These are phyloP conservation scores for Virgularia gustaviana DNA, from an alignment of 92 coral and sea anemone species.

Conservation along the genomic window DNA sequence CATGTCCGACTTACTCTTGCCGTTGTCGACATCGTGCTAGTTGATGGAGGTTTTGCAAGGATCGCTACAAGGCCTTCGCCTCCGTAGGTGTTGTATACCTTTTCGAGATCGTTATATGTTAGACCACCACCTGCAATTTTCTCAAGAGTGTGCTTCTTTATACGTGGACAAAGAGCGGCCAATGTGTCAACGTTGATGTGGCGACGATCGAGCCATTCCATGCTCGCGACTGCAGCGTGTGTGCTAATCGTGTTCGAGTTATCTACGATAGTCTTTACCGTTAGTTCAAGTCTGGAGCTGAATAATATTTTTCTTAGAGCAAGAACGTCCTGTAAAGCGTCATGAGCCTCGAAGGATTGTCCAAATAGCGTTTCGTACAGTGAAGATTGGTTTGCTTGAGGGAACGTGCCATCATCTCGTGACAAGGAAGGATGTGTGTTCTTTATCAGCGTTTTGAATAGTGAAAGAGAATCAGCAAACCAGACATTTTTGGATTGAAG, in stretches of 20 bases:
- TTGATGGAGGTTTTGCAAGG: background rate
- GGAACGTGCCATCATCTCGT: background rate
- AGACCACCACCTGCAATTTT: slow-evolving; percentile 6
- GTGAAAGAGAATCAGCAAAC: slow-evolving; percentile 42
- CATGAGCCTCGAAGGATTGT: background rate
- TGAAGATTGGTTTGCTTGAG: background rate
- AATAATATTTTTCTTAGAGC: background rate
- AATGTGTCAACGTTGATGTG: background rate
- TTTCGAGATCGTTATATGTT: background rate
- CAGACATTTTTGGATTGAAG: slow-evolving; percentile 23
- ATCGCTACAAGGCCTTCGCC: background rate
- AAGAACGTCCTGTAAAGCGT: slow-evolving; percentile 4
- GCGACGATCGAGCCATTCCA: background rate
- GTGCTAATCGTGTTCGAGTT: background rate
- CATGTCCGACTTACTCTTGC: background rate
- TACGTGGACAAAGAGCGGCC: too few species aligned
- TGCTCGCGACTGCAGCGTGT: background rate
- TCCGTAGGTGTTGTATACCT: background rate
- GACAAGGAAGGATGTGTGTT: slow-evolving; percentile 31
- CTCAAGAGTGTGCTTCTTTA: background rate
- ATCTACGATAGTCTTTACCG: background rate
- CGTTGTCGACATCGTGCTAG: background rate
- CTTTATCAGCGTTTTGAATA: slow-evolving; percentile 35
- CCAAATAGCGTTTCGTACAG: background rate
- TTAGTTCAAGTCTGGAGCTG: background rate